Conservation (phyloP, 2,797 vertebrate genomes). For the Falco berigora region DNA sequence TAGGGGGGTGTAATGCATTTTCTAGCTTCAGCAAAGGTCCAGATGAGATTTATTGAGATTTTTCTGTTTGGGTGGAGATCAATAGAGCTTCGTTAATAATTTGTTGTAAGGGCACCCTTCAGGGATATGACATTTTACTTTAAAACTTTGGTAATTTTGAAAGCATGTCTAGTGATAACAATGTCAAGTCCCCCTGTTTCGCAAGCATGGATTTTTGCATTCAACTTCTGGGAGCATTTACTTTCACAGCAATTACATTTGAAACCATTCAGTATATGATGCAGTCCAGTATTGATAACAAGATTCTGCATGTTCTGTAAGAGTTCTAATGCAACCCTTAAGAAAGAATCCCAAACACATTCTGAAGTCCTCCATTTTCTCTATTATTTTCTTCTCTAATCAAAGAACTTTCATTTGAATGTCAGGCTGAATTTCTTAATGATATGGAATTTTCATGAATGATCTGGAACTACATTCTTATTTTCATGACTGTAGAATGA, state of each 20-base stretch:
- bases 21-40: constrained; percentile 73
- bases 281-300: constrained; percentile 33
- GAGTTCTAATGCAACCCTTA: background rate
- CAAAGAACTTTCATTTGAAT: background rate
- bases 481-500: background rate
- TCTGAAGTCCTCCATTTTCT: constrained; percentile 9
- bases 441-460: background rate
- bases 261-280: background rate
- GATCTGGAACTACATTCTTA: background rate
- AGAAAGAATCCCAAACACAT: background rate
- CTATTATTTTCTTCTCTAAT: background rate
- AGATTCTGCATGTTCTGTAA: background rate
- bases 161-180: constrained; percentile 35
- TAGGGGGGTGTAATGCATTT: constrained; percentile 75
- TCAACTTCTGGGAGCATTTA: constrained; percentile 22
- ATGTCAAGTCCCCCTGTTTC: background rate
- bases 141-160: constrained; percentile 63
- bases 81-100: constrained; percentile 76
- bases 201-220: constrained; percentile 19
- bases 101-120: constrained; percentile 59
- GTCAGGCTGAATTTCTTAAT: background rate
- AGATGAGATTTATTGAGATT: constrained; percentile 80
- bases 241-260: constrained; percentile 40
- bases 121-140: constrained; percentile 71
- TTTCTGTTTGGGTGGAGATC: constrained; percentile 78